A percentile compares a stretch with the other conserved stretches of the same genome.
Conservation (phyloP, 2,888 invertebrate genomes). For the Drosophila mettleri region DNA sequence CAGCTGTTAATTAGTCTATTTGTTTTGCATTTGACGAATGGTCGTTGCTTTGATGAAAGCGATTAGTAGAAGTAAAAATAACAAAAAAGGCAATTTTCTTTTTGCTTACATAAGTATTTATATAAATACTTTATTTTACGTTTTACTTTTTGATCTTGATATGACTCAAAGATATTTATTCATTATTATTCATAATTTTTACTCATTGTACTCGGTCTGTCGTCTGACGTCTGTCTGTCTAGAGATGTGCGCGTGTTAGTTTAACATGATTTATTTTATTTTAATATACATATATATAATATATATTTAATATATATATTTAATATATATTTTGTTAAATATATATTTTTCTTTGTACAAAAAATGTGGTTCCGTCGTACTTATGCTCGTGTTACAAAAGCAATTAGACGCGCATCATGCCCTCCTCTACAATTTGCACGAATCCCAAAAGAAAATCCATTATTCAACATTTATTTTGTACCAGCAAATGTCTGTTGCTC, state of each 20-base stretch:
- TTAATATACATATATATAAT: too few relatives aligned
- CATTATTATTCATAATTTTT: too few relatives aligned
- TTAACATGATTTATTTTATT: background rate
- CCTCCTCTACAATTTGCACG: background rate
- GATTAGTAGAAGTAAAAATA: constrained; percentile 23
- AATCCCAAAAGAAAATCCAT: constrained; percentile 25
- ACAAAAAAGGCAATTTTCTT: constrained; percentile 21
- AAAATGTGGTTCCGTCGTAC: background rate
- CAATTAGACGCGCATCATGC: background rate
- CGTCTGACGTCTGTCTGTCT: background rate
- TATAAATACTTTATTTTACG: constrained; percentile 4
- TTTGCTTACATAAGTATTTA: background rate
- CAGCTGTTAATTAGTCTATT: constrained; percentile 57
- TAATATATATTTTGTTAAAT: background rate
- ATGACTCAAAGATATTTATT: background rate
- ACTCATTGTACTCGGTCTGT: background rate
- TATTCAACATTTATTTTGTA: constrained; percentile 41
- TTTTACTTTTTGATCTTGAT: background rate
- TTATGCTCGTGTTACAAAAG: background rate
- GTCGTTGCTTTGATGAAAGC: constrained; percentile 10
- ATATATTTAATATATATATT: background rate
- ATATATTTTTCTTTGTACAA: background rate
- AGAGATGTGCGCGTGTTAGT: background rate
- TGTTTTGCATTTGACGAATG: constrained; percentile 38
- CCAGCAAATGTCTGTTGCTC: constrained; percentile 26